These are phyloP conservation scores for Chionodraco myersi DNA, from an alignment of 2,113 vertebrate genomes.

Conservation along the genomic window DNA sequence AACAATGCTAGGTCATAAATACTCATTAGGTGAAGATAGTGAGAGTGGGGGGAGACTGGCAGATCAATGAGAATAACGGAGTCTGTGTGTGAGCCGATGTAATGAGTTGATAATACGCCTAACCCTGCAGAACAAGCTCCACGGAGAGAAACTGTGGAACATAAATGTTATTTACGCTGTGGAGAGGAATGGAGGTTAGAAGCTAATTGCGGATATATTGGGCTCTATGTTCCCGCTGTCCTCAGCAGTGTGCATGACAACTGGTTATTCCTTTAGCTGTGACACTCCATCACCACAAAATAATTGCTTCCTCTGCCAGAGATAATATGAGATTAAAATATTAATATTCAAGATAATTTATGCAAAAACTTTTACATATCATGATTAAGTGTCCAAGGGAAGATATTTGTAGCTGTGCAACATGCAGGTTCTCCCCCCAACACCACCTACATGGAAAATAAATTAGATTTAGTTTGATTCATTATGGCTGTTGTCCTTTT, in stretches of 20 bases:
- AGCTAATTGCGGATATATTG: conserved; percentile 62
- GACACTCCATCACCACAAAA: conserved; percentile 56
- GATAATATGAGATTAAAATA: conserved; percentile 58
- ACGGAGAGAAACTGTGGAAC: conserved; percentile 49
- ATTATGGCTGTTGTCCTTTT: no score
- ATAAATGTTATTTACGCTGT: conserved; percentile 62
- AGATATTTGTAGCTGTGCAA: conserved; percentile 39
- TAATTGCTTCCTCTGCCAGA: conserved; percentile 61
- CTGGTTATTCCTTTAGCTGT: conserved; percentile 59
- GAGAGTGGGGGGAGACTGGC: conserved; percentile 40
- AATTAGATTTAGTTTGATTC: background rate
- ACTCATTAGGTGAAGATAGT: conserved; percentile 54
- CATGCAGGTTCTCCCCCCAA: conserved; percentile 1
- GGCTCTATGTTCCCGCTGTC: conserved; percentile 55
- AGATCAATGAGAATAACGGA: conserved; percentile 66
- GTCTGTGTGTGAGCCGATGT: conserved; percentile 36
- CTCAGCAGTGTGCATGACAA: conserved; percentile 47
- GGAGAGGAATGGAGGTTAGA: conserved; percentile 47
- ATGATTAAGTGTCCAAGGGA: background rate
- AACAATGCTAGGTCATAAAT: conserved; percentile 45
- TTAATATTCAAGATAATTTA: conserved; percentile 41
- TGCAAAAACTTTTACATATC: conserved; percentile 19
- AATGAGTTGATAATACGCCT: conserved; percentile 65
- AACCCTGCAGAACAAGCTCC: conserved; percentile 55
- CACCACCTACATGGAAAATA: background rate